Base-by-base conservation (phyloP, 2,797 vertebrate species). In the Sternarchorhynchus goeldii region DNA sequence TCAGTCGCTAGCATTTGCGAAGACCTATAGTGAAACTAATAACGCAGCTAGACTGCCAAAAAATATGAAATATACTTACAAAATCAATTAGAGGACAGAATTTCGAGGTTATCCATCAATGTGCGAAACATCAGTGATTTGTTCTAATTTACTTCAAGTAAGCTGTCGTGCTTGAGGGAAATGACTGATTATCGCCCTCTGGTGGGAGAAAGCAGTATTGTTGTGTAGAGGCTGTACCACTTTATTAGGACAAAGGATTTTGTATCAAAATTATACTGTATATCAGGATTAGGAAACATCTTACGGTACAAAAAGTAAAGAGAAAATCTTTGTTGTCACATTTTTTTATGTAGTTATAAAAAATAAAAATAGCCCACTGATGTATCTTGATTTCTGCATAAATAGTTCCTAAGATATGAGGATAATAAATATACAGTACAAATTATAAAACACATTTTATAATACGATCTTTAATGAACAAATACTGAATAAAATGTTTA, bases 41-140 rank as follows among this genome's bases (percentile, higher is more conserved):
- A 7, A 2, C 10, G 39, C 5, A 56, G 55, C 0, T 2, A 1
- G 39, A 21, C 1, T 7, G 36, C 7, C 7, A 1, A 68, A 68
- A 41, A 41, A 62, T 0, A 60, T n/a, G 29, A 45, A 66, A 6
- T 17, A 5, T 81, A 88, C 82, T 85, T 76, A 86, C 86, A 53
- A 18, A 73, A 17, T 36, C 53, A 80, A 18, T 17, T 50, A 78
- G 53, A 60, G 64, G 10, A 41, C 21, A 60, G 50, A 73, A 41
- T 36, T 73, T 60, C 59, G 62, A 74, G 64, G 69, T 59, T 84
- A 79, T 80, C 80, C 83, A 85, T 80, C 77, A 76, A 76, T 59
- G 16, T 41, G 57, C 10, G 14, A 73, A 82, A 81, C 72, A 55
- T 62, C 60, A 55, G 71, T 62, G 79, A 83, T 74, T 77, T 82